Base-by-base conservation (phyloP, 2,888 invertebrate genomes). In the Drosophila basisetae region DNA sequence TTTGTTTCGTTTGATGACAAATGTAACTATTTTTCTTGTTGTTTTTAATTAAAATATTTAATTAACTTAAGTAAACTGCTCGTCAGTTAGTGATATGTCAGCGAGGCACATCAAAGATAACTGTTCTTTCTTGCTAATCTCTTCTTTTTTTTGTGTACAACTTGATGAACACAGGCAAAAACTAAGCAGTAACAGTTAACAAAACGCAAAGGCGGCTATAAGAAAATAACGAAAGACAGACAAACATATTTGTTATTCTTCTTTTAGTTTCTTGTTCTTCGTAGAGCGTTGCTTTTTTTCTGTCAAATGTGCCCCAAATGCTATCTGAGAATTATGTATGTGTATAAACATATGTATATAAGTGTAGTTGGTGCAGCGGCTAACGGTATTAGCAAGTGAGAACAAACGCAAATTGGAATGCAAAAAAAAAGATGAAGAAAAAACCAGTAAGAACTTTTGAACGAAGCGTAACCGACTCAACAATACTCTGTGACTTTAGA, bases 151-250 rank as follows among this genome's bases (percentile, higher is more conserved):
- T 52, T 28, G 37, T 52, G 25, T 28, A 30, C 74, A 78, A 55
- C 50, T 61, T 55, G 69, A 63, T 69, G 62, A 73, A 47, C 79
- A 78, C 33, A 68, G 65, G 78, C 59, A 68, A 43, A 59, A 68
- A 67, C 62, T 55, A 62, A 70, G 61, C 64, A 63, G 68, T 68
- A 77, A 74, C 78, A 73, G 60, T 78, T 66, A 70, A 62, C 77
- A 76, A 76, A 76, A 70, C 52, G 70, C 73, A 65, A 76, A 65
- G 31, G 64, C 64, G 31, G 64, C 64, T 56, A 50, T 28, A 50
- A 68, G 59, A 61, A 62, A 71, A 77, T 22, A 71, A 62, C 50
- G 22, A 43, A 41, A 62, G 30, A 50, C 37, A 60, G 33, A 35
- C 52, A 33, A 35, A 63, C 30, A 25, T 18, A 53, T 58, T 62